Evolutionary conservation across 2,888 invertebrate genomes (phyloP).

Genomic region (Cataglyphis altisquamis): DNA sequence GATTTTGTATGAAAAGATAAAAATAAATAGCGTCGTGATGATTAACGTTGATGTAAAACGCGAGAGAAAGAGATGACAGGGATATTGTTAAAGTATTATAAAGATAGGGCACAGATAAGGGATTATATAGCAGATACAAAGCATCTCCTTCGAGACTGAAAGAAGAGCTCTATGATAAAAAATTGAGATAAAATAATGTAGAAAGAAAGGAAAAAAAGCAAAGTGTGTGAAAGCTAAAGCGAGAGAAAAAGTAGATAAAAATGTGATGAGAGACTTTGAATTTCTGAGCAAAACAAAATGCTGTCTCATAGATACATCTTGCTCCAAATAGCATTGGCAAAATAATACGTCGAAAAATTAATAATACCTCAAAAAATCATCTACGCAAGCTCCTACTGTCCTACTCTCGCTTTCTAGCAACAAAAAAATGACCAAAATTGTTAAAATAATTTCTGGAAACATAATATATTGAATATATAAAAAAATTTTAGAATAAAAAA

Average conservation of each 20-base stretch:
- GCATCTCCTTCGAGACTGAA: slow-evolving; percentile 33
- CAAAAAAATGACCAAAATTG: background rate
- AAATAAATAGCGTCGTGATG: slow-evolving; percentile 27
- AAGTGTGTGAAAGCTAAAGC: slow-evolving; percentile 30
- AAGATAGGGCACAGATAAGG: slow-evolving; percentile 30
- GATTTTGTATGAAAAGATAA: background rate
- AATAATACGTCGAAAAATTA: background rate
- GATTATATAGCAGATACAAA: slow-evolving; percentile 39
- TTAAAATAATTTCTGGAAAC: background rate
- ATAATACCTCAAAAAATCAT: background rate
- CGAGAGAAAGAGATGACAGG: slow-evolving; percentile 24
- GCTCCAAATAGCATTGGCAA: background rate
- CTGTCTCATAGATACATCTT: background rate
- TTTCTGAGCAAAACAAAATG: slow-evolving; percentile 8
- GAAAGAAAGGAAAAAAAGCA: slow-evolving; percentile 10
- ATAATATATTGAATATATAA: background rate
- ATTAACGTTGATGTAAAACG: slow-evolving; percentile 44
- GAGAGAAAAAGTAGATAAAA: slow-evolving; percentile 8
- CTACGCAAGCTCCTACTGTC: background rate
- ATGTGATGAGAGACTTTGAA: slow-evolving; percentile 32
- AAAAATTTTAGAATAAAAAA: background rate
- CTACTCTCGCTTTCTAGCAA: background rate
- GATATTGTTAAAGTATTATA: slow-evolving; percentile 46
- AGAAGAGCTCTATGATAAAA: slow-evolving; percentile 32
- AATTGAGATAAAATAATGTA: slow-evolving; percentile 47